phyloP scores from a whole-genome alignment of 37 sponge, comb jelly and placozoan genomes.

The Ephydatia muelleri region DNA sequence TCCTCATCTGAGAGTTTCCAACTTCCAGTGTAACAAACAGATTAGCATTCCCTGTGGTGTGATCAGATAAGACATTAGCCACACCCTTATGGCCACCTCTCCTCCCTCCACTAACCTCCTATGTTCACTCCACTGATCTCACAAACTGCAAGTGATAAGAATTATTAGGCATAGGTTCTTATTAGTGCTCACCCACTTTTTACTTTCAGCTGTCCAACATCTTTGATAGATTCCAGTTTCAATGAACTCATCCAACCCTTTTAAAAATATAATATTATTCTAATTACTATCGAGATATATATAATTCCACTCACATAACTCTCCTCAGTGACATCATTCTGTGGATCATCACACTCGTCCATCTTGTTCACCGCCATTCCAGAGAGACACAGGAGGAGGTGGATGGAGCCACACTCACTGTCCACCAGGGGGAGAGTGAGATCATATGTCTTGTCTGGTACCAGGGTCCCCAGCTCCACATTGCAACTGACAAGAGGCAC shows the following conservation, averaged over 20 bases:
- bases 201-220: constrained; percentile 62
- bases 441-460: constrained; percentile 51
- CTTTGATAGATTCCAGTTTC: constrained; percentile 24
- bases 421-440: constrained; percentile 41
- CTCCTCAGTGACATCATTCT: constrained; percentile 53
- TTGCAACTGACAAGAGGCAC: constrained; percentile 33
- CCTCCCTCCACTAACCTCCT: not conserved
- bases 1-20: constrained; percentile 70
- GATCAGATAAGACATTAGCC: not conserved
- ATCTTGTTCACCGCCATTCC: constrained; percentile 11
- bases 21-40: constrained; percentile 82
- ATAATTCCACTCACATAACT: not conserved
- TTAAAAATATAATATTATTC: no score
- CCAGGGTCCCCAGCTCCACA: constrained; percentile 44
- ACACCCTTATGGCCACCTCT: not conserved
- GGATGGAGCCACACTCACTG: constrained; percentile 42
- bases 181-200: constrained; percentile 34
- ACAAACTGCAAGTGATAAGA: not conserved
- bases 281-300: not conserved
- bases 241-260: constrained; percentile 23
- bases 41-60: constrained; percentile 42
- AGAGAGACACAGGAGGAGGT: constrained; percentile 59
- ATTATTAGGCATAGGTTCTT: not conserved
- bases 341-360: constrained; percentile 5
- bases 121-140: not conserved